Percentiles rank a stretch among this genome's conserved stretches.
These are phyloP conservation scores for Oxycera nigricornis DNA, from an alignment of 2,888 invertebrate genomes.

Conservation along the genomic window DNA sequence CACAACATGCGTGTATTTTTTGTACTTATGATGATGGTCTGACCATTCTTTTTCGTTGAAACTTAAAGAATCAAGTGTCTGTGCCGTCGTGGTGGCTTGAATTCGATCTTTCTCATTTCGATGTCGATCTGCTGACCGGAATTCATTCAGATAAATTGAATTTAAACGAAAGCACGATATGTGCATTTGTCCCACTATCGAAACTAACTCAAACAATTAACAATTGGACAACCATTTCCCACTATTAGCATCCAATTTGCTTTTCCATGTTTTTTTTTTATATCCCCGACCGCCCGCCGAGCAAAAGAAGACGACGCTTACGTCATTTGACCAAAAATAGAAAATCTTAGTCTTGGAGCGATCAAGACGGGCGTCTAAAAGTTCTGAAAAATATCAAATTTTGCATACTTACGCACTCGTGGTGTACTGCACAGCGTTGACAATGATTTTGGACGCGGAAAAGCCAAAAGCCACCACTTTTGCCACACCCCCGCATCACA, in stretches of 20 bases:
- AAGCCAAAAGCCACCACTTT: neutral
- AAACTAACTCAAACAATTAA: neutral
- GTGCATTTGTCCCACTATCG: no score
- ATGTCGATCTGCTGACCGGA: no score
- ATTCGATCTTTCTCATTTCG: no score
- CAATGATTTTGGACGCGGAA: neutral
- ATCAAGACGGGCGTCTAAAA: conserved; percentile 28
- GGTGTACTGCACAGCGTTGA: conserved; percentile 8
- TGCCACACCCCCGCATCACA: neutral
- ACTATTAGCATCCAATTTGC: neutral
- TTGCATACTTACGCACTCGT: conserved; percentile 32
- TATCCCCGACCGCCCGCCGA: neutral
- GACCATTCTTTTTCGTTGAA: no score
- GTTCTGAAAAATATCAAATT: conserved; percentile 25
- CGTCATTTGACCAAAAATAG: conserved; percentile 43
- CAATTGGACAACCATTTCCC: neutral
- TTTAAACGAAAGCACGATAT: no score
- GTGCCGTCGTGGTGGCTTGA: no score
- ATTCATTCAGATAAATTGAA: no score
- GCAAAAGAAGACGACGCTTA: conserved; percentile 34
- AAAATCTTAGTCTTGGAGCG: conserved; percentile 33
- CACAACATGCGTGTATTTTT: no score
- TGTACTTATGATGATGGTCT: no score
- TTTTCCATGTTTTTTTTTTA: neutral
- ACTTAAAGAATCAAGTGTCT: no score